These are phyloP conservation scores for Tetrao urogallus DNA, from an alignment of 2,113 vertebrate species.

Conservation along the genomic window DNA sequence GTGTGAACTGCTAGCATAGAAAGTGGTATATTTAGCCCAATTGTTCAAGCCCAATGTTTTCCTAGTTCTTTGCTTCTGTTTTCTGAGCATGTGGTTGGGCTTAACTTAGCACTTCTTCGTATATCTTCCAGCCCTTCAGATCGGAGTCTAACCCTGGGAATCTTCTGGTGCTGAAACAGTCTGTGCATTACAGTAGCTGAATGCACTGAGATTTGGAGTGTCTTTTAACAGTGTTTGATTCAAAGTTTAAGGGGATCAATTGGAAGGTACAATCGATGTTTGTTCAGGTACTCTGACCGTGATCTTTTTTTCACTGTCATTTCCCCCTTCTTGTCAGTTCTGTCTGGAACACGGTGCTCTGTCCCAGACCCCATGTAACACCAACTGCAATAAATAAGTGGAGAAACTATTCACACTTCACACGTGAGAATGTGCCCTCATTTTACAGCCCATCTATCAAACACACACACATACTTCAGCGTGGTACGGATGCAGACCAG, in stretches of 20 bases:
- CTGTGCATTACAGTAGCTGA: background rate
- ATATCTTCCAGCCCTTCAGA: background rate
- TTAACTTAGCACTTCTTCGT: background rate
- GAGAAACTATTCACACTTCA: conserved; percentile 53
- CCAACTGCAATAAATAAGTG: conserved; percentile 38
- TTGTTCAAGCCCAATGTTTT: background rate
- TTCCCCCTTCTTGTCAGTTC: conserved; percentile 13
- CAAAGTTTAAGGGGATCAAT: background rate
- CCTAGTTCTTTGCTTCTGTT: background rate
- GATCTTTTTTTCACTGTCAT: background rate
- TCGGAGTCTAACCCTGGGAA: background rate
- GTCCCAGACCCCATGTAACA: background rate
- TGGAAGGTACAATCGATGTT: background rate
- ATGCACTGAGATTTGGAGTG: background rate
- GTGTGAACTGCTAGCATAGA: background rate
- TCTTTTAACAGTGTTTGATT: background rate
- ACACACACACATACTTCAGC: background rate
- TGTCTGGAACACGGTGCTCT: background rate
- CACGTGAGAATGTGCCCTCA: conserved; percentile 50
- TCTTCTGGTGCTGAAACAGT: background rate
- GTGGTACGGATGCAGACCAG: background rate
- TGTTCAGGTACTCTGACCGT: background rate
- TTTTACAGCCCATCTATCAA: conserved; percentile 67
- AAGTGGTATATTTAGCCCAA: background rate
- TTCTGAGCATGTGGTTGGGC: background rate